Base-by-base conservation (phyloP, 2,797 vertebrate genomes). In the Psittacula echo region DNA sequence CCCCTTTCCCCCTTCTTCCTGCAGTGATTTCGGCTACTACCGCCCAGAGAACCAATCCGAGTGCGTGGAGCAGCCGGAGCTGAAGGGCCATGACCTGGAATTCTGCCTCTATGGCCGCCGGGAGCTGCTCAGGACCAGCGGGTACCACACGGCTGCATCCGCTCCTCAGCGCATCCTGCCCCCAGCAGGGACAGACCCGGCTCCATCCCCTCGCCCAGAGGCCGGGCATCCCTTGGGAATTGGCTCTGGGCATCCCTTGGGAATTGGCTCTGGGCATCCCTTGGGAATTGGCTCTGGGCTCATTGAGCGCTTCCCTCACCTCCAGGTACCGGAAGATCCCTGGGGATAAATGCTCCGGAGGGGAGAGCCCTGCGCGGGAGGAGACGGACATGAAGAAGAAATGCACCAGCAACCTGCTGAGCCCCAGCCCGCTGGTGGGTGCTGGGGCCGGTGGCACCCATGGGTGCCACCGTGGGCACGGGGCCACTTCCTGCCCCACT, bases 21-120 rank as follows among this genome's bases (percentile, higher is more conserved):
- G 8, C 97, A 99, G 99, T 87, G 99, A 99, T 96, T 99, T 99
- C 94, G 99, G 99, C 81, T 99, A 99, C 96, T 99, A 98, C 96
- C 99, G 99, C 58, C 97, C 98, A 15, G 98, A 99, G 96, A 99
- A 99, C 96, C 98, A 98, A 70, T 99, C 99, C 0, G 97, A 96
- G 51, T 99, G 99, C 90, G 96, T 98, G 93, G 99, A 99, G 94
- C 98, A 99, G 97, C 98, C 98, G 0, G 98, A 99, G 85, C 98
- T 99, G 87, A 97, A 97, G 89, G 99, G 98, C n/a, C 98, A 98
- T 6, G 98, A 99, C 71, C 95, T 99, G 53, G 99, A 99, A 93
- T 98, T 99, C 90, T 99, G 99, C 96, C 98, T 99, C 64, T 97
- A 99, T 0, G 99, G 99, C 51, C 98, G 96, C 82, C 98, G 98